Percentiles rank a stretch among this genome's conserved stretches.
phyloP scores from a whole-genome alignment of 1,140 invertebrate genomes.

The Saccostrea cuccullata region DNA sequence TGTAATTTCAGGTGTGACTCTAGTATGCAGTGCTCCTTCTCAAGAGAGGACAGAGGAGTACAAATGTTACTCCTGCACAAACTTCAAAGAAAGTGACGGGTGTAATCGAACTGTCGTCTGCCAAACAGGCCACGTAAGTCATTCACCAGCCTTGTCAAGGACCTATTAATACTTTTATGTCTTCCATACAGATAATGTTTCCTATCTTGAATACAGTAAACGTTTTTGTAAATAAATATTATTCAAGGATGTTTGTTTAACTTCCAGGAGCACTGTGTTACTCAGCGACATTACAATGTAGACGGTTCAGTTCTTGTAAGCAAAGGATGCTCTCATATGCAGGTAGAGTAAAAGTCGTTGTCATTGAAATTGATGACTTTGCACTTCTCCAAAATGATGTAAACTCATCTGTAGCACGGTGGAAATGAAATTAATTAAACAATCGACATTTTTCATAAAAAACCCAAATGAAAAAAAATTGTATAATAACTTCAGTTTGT shows the following conservation, averaged over 20 bases:
- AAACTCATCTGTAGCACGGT: too few relatives aligned
- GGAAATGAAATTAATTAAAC: too few relatives aligned
- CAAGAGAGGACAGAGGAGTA: neutral
- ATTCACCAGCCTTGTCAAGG: too few relatives aligned
- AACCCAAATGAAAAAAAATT: neutral
- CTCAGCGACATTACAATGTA: slow-evolving; percentile 37
- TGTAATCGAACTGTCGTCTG: slow-evolving; percentile 38
- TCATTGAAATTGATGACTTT: too few relatives aligned
- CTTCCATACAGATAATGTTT: neutral
- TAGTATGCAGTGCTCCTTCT: slow-evolving; percentile 9
- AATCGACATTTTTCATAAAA: too few relatives aligned
- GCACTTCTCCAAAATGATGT: too few relatives aligned
- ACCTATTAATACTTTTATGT: too few relatives aligned
- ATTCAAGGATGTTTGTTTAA: neutral
- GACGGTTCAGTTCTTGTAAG: slow-evolving; percentile 33
- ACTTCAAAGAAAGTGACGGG: slow-evolving; percentile 5
- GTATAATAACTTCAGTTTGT: neutral
- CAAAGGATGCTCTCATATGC: slow-evolving; percentile 47
- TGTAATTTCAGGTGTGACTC: neutral
- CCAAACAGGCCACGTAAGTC: slow-evolving; percentile 38
- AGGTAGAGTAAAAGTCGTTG: neutral
- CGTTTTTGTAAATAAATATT: neutral
- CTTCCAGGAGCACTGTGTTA: slow-evolving; percentile 46
- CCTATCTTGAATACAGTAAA: neutral
- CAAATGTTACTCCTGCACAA: slow-evolving; percentile 34